These are phyloP conservation scores for Morpho helenor DNA, from an alignment of 2,888 invertebrate species.

Conservation along the genomic window DNA sequence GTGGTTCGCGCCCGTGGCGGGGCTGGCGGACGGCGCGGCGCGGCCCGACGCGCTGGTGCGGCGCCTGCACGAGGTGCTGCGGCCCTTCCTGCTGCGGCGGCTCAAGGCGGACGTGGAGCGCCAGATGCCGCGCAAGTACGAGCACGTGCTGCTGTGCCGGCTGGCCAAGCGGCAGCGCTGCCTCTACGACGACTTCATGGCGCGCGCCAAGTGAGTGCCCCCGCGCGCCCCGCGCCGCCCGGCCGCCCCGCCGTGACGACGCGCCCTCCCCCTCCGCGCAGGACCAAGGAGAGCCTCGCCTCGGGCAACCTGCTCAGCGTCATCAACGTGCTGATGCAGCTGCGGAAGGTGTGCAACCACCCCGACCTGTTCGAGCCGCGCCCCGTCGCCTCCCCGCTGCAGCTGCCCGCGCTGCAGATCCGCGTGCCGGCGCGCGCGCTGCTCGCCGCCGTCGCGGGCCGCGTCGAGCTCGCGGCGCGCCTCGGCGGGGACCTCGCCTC, in stretches of 20 bases:
- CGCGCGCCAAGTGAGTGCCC: slow-evolving; percentile 88
- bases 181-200: slow-evolving; percentile 99
- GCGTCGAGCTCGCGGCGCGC: slow-evolving; percentile 82
- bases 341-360: slow-evolving; percentile 98
- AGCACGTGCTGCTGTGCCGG: slow-evolving; percentile 95
- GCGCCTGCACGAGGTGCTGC: slow-evolving; percentile 79
- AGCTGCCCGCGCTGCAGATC: slow-evolving; percentile 87
- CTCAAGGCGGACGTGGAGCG: slow-evolving; percentile 97
- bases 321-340: slow-evolving; percentile 97
- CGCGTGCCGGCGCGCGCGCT: slow-evolving; percentile 86
- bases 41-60: slow-evolving; percentile 48
- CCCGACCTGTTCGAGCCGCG: slow-evolving; percentile 98
- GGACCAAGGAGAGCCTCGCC: slow-evolving; percentile 95
- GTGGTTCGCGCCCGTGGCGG: slow-evolving; percentile 98
- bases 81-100: slow-evolving; percentile 95
- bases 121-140: slow-evolving; percentile 96
- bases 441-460: slow-evolving; percentile 78
- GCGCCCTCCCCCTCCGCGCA: slow-evolving; percentile 43
- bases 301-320: slow-evolving; percentile 96
- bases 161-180: slow-evolving; percentile 97
- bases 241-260: not conserved
- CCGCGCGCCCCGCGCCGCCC: not conserved
- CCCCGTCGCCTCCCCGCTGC: slow-evolving; percentile 96
- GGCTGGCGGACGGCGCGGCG: slow-evolving; percentile 49
- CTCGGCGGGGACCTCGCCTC: slow-evolving; percentile 83